Conservation (phyloP, 2,797 vertebrate species). For the Benthosema pterotum region DNA sequence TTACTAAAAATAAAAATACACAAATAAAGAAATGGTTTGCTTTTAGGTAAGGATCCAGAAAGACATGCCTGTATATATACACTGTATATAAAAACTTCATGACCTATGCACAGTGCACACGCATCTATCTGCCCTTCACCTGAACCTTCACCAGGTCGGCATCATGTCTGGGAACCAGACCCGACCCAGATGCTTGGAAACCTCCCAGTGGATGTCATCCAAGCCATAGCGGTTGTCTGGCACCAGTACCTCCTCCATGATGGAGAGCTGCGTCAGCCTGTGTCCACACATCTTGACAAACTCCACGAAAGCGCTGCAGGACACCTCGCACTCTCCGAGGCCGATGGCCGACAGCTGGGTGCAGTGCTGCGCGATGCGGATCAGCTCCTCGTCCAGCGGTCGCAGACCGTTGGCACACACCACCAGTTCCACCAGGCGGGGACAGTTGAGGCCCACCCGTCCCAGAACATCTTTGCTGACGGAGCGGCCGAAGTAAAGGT, state of each 20-base stretch:
- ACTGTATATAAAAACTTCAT: too few species aligned
- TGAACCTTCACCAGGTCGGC: slow-evolving; percentile 90
- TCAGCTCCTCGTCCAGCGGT: slow-evolving; percentile 96
- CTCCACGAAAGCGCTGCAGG: slow-evolving; percentile 97
- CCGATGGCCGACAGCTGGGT: slow-evolving; percentile 94
- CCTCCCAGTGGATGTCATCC: slow-evolving; percentile 99
- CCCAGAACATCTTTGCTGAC: slow-evolving; percentile 98
- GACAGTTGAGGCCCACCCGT: slow-evolving; percentile 94
- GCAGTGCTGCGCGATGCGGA: slow-evolving; percentile 94
- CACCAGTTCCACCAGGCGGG: slow-evolving; percentile 94
- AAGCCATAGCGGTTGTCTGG: slow-evolving; percentile 95
- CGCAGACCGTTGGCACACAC: slow-evolving; percentile 96
- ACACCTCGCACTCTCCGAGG: slow-evolving; percentile 96
- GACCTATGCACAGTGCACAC: too few species aligned
- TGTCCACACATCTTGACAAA: slow-evolving; percentile 98
- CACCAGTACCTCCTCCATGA: slow-evolving; percentile 98
- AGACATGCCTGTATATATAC: too few species aligned
- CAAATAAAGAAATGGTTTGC: too few species aligned
- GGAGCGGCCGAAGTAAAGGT: slow-evolving; percentile 97
- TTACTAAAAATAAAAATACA: too few species aligned
- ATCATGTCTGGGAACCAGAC: slow-evolving; percentile 99
- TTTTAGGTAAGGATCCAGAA: too few species aligned
- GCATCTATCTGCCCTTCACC: too few species aligned
- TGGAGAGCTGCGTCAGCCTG: slow-evolving; percentile 94
- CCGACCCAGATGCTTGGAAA: slow-evolving; percentile 95